These are phyloP conservation scores for Chelon auratus DNA, from an alignment of 2,797 vertebrate species.

Conservation along the genomic window DNA sequence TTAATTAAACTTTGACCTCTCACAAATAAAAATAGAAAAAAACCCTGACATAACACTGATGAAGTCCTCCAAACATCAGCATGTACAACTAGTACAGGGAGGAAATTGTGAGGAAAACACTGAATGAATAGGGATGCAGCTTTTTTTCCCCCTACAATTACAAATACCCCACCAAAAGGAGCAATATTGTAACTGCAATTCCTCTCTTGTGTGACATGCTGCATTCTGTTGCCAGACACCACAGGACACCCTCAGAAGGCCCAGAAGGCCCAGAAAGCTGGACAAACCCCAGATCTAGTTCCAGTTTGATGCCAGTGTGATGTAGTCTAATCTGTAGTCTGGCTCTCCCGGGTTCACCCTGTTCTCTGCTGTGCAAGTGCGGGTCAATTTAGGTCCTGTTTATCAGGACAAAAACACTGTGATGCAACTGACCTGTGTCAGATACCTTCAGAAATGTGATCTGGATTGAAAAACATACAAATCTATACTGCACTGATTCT, in stretches of 20 bases:
- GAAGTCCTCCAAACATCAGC: constrained; percentile 35
- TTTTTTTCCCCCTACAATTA: neutral
- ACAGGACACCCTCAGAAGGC: no score
- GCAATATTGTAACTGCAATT: neutral
- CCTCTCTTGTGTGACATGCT: neutral
- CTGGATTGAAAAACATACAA: neutral
- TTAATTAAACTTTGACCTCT: constrained; percentile 67
- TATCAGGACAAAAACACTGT: constrained; percentile 6
- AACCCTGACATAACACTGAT: constrained; percentile 28
- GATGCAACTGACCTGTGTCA: neutral
- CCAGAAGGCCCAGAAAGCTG: neutral
- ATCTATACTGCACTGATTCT: no score
- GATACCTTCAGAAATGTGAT: neutral
- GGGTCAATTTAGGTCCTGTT: constrained; percentile 32
- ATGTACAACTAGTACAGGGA: constrained; percentile 7
- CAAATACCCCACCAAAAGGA: neutral
- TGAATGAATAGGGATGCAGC: neutral
- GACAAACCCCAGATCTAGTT: neutral
- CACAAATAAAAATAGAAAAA: constrained; percentile 43
- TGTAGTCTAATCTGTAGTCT: constrained; percentile 46
- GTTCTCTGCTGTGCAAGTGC: constrained; percentile 10
- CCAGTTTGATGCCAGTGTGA: constrained; percentile 20
- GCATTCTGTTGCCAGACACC: no score
- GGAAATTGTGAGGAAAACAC: neutral
- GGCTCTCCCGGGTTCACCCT: constrained; percentile 38